Evolutionary conservation across 2,888 invertebrate species (phyloP), one percentile per base, ranked within the genome.

Genomic region (Aporophyla lueneburgensis): DNA sequence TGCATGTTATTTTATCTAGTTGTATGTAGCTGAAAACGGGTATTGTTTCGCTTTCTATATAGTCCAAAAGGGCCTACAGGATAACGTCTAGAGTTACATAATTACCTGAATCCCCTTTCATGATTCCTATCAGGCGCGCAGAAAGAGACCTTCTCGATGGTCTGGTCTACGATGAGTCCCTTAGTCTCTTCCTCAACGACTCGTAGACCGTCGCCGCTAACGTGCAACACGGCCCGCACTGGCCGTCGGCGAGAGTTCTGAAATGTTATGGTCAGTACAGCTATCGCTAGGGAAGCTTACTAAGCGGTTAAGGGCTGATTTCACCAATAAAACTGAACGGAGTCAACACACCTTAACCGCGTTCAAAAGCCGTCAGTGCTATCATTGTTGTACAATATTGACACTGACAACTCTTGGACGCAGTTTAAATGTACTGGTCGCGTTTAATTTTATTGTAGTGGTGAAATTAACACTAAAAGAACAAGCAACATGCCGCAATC

Each of bases 81-180:
- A 27, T 16, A 33, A n/a, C n/a, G n/a, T 49, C 16, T 40, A 59
- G 16, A 54, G 21, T 16, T 40, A 27, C n/a, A 43, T 61, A 53
- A 70, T 80, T 87, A 96, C 96, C 96, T 96, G 88, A 99, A 99
- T 33, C 99, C 99, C 85, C 99, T 98, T 91, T 99, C 99, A 92
- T 99, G 99, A 94, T 99, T 99, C 80, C 99, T 97, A 95, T 99
- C 99, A 2, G 99, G 99, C 12, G 99, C 99, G 96, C 99, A 99
- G 95, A 99, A 99, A n/a, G 99, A 99, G 6, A 99, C 99, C 95
- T 99, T 99, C 96, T 99, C 99, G 83, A 99, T 99, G 43, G 99
- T 99, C 96, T 99, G 99, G 95, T 99, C 99, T 56, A 99, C 99
- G 87, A 99, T 99, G 84, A 99, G 97, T 53, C 99, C 99, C 96